Base-by-base conservation (phyloP, 2,888 invertebrate species). In the Macrosoma leucophasiata region DNA sequence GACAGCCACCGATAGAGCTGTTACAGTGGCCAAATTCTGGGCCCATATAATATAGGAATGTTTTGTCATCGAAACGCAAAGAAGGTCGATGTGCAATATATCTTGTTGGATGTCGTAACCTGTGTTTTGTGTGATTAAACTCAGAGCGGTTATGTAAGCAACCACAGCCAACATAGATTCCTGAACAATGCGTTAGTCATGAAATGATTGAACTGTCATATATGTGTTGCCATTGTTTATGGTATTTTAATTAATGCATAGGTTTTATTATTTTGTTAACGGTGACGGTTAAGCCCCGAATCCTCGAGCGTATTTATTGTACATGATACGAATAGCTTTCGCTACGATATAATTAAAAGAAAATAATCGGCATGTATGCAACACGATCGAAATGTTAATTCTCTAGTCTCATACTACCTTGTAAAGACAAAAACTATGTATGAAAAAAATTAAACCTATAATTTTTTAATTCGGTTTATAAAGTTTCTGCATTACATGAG, bases 401-500 rank as follows among this genome's bases (percentile, higher is more conserved):
- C 70, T 84, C 84, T 84, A 84, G 84, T 84, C 84, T 82, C 71
- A 61, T 63, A 70, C 64, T 79, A n/a, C n/a, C 79, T 79, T 79
- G 75, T 81, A 75, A 82, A 81, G 76, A 79, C 78, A 75, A 74
- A 62, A 55, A 61, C n/a, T 67, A 60, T 79, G 71, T 78, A 76
- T 65, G 66, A 66, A 71, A 67, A 41, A 29, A 62, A 66, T 70
- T 69, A 52, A 66, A 76, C 72, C 66, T 51, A 69, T 70, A 71
- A 71, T 76, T 81, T 82, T 78, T 76, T 62, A 62, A 72, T 77
- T 79, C 76, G 64, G 79, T 79, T 81, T 76, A 75, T 81, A 79
- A 81, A 74, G 68, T 75, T 79, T 81, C 76, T 71, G 78, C 72
- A 77, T 66, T 66, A 59, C 48, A 46, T 37, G 45, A 48, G 54